Base-by-base conservation (phyloP, 1,140 invertebrate species). In the Pinna nobilis region DNA sequence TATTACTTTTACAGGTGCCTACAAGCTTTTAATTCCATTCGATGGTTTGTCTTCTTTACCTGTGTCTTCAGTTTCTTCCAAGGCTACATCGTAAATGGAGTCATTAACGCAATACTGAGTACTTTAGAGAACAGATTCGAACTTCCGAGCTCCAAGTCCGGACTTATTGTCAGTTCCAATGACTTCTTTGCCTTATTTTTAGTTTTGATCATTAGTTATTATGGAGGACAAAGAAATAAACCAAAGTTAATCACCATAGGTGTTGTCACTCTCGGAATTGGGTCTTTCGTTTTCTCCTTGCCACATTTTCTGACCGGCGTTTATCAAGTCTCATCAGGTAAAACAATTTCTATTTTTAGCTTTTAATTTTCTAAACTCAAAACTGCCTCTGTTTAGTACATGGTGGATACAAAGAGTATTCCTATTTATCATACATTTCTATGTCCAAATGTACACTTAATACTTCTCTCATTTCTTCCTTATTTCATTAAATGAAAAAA, bases 241-340 rank as follows among this genome's bases (percentile, higher is more conserved):
- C 92, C 76, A 93, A 94, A 88, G 90, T 95, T 57, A 93, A 78
- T 85, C 13, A 79, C 69, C 13, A 90, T 91, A 76, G 95, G 95
- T 74, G 93, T 96, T 33, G 92, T 96, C 4, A 94, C 97, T 74
- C 95, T 98, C 50, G 84, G 81, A 13, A 28, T 84, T 11, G 84
- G 96, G 0, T 96, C 95, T 33, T 92, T 98, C 83, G 92, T 98
- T 51, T 98, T 98, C 86, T 94, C 96, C 87, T 91, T 97, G 67
- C 97, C 97, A 11, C 96, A 98, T 89, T 97, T 97, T 84, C 94
- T 94, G 3, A 61, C 81, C 1, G 80, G 64, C 28, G 41, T 59
- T 37, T 77, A 80, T 49, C 65, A 64, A 23, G 60, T 57, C 13
- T 65, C 70, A 13, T 41, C 61, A 60, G 78, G 78, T 80, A 57